A percentile compares a stretch with the other conserved stretches of the same genome.
These are phyloP conservation scores for Eurytoma californica DNA, from an alignment of 2,888 invertebrate species.

Conservation along the genomic window DNA sequence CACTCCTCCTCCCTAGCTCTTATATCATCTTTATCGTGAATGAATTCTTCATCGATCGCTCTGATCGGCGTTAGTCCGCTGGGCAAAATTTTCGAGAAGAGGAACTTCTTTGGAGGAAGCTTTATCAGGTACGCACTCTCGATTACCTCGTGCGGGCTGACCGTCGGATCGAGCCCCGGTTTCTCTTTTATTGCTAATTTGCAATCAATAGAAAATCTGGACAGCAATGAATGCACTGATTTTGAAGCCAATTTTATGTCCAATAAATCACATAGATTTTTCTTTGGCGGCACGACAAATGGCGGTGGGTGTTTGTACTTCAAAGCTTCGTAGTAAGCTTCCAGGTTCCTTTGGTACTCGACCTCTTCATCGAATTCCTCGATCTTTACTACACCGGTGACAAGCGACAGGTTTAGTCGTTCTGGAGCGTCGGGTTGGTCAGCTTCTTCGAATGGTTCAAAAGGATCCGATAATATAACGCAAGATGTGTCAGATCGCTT, in stretches of 20 bases:
- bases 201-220: constrained; percentile 71
- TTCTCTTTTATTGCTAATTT: constrained; percentile 66
- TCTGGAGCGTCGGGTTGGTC: constrained; percentile 66
- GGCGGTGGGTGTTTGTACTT: constrained; percentile 69
- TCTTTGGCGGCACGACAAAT: constrained; percentile 66
- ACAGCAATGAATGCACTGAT: constrained; percentile 69
- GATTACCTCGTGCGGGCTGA: neutral
- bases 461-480: constrained; percentile 58
- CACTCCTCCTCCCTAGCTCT: constrained; percentile 56
- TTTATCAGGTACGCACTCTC: constrained; percentile 66
- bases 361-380: constrained; percentile 54
- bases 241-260: constrained; percentile 69
- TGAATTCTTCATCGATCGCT: constrained; percentile 68
- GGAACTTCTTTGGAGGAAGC: constrained; percentile 66
- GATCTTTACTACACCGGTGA: constrained; percentile 67
- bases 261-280: constrained; percentile 64
- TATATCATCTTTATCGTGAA: constrained; percentile 60
- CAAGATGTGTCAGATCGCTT: no score
- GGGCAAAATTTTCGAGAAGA: constrained; percentile 66
- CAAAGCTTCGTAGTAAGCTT: constrained; percentile 63
- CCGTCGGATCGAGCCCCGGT: constrained; percentile 33
- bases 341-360: constrained; percentile 57
- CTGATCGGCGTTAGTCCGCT: constrained; percentile 68
- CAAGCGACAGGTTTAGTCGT: constrained; percentile 66
- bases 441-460: constrained; percentile 60